Conservation (phyloP, 2,888 invertebrate genomes). For the Meghimatium bilineatum region DNA sequence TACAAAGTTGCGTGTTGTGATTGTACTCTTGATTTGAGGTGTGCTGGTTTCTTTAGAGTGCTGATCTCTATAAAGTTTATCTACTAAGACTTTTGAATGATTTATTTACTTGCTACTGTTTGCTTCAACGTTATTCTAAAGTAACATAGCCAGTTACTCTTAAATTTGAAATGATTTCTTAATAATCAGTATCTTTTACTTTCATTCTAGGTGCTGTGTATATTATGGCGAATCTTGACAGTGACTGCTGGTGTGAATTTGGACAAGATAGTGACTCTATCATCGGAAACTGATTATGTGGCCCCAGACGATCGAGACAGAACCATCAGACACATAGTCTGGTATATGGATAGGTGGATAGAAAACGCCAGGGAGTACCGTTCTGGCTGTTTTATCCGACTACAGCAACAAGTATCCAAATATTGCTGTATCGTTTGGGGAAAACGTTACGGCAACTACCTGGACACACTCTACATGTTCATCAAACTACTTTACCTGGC, state of each 20-base stretch:
- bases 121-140: too few relatives aligned
- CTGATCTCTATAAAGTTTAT: too few relatives aligned
- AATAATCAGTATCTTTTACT: not conserved
- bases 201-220: slow-evolving; percentile 54
- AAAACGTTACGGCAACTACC: slow-evolving; percentile 70
- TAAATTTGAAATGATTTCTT: too few relatives aligned
- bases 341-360: slow-evolving; percentile 67
- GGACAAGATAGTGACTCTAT: slow-evolving; percentile 56
- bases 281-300: slow-evolving; percentile 64
- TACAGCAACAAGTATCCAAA: slow-evolving; percentile 58
- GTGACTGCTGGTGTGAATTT: slow-evolving; percentile 66
- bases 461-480: slow-evolving; percentile 70
- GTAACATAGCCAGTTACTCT: too few relatives aligned
- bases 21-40: too few relatives aligned
- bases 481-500: slow-evolving; percentile 68
- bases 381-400: slow-evolving; percentile 62
- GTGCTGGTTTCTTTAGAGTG: too few relatives aligned
- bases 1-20: too few relatives aligned
- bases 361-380: slow-evolving; percentile 65
- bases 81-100: too few relatives aligned
- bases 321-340: slow-evolving; percentile 61
- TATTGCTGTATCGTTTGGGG: slow-evolving; percentile 67
- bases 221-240: slow-evolving; percentile 65
- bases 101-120: too few relatives aligned
- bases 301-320: slow-evolving; percentile 62